phyloP scores from a whole-genome alignment of 2,797 vertebrate species.

The Numenius phaeopus region DNA sequence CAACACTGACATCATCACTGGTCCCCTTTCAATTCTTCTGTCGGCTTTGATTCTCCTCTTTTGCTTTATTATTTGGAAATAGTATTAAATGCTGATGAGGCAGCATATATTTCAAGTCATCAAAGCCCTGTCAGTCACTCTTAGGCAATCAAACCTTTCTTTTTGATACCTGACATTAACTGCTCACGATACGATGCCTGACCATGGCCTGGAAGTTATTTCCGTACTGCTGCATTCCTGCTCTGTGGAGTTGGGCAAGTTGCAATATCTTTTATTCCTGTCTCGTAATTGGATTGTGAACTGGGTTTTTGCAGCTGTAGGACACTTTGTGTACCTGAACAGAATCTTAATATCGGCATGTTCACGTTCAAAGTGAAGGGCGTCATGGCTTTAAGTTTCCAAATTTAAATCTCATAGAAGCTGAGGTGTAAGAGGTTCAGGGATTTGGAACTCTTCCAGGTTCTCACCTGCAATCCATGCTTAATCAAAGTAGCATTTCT shows the following conservation, averaged over 20 bases:
- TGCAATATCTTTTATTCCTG: not conserved
- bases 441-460: not conserved
- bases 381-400: not conserved
- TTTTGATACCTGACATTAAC: not conserved
- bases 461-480: not conserved
- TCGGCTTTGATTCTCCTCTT: constrained; percentile 3
- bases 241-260: not conserved
- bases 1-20: not conserved
- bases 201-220: not conserved
- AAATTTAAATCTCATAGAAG: not conserved
- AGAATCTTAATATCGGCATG: not conserved
- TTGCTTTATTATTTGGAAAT: not conserved
- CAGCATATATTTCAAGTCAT: not conserved
- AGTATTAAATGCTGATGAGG: not conserved
- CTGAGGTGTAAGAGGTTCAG: not conserved
- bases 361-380: not conserved
- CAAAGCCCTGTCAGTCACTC: not conserved
- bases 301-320: constrained; percentile 1
- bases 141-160: not conserved
- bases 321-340: not conserved
- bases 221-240: not conserved
- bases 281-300: accelerated
- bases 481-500: not conserved
- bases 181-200: not conserved
- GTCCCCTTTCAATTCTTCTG: not conserved